These are phyloP conservation scores for Tringa solitaria DNA, from an alignment of 2,113 vertebrate genomes.

Conservation along the genomic window DNA sequence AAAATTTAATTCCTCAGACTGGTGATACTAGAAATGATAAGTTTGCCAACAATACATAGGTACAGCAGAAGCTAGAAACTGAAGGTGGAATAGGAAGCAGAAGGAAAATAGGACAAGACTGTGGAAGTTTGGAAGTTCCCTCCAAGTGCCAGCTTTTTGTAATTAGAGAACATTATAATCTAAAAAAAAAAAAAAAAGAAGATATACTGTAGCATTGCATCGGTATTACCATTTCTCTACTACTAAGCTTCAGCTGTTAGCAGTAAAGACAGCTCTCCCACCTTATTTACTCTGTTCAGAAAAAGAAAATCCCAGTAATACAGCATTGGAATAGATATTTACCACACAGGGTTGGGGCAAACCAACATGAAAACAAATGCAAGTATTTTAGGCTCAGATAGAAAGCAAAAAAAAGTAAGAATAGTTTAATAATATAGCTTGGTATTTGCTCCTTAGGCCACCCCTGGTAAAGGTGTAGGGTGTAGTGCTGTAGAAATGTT, in stretches of 20 bases:
- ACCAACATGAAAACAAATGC: background rate
- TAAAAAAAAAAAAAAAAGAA: background rate
- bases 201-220: background rate
- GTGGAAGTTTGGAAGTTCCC: background rate
- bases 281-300: background rate
- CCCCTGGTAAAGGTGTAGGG: background rate
- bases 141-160: background rate
- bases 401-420: background rate
- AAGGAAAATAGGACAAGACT: background rate
- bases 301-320: background rate
- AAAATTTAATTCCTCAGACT: background rate
- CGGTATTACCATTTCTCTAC: background rate
- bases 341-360: background rate
- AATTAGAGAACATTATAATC: background rate
- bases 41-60: background rate
- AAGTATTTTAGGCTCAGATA: background rate
- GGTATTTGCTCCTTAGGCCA: background rate
- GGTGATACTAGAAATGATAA: background rate
- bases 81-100: background rate
- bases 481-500: background rate
- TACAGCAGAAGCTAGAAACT: background rate
- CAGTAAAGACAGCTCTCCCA: background rate
- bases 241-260: background rate
- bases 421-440: background rate
- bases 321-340: background rate